Percentiles rank a stretch among this genome's conserved stretches.
Evolutionary conservation across 2,888 invertebrate genomes (phyloP).

Genomic region (Drosophila nr. perissopoda): DNA sequence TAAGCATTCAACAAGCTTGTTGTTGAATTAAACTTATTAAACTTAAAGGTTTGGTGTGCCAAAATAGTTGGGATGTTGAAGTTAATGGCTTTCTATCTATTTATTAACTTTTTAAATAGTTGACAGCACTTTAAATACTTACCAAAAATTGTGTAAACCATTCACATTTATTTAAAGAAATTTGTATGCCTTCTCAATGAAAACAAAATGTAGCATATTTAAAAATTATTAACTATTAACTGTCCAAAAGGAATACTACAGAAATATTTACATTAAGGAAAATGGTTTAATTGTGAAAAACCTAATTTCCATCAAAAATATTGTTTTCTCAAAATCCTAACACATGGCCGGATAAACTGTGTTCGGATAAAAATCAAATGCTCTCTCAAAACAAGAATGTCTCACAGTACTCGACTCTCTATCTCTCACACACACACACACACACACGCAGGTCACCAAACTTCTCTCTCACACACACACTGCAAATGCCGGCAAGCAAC

Average conservation of each 20-base stretch:
- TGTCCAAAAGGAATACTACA: too few relatives aligned
- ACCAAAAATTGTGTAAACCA: neutral
- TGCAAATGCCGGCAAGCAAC: conserved; percentile 77
- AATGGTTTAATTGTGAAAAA: neutral
- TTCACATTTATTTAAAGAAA: neutral
- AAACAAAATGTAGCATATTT: neutral
- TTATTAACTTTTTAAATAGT: neutral
- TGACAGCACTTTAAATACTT: neutral
- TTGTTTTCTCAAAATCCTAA: conserved; percentile 33
- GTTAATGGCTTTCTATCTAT: neutral
- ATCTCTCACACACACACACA: conserved; percentile 19
- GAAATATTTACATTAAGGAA: neutral
- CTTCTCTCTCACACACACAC: conserved; percentile 23
- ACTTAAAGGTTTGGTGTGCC: neutral
- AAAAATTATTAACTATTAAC: neutral
- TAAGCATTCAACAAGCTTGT: neutral
- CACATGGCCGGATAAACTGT: conserved; percentile 45
- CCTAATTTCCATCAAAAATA: conserved; percentile 5
- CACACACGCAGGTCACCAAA: neutral
- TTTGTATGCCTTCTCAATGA: neutral
- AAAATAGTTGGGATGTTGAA: neutral
- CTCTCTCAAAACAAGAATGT: conserved; percentile 44
- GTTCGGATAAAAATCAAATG: conserved; percentile 52
- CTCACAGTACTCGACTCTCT: conserved; percentile 15
- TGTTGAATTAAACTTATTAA: neutral